phyloP scores from a whole-genome alignment of 2,888 invertebrate genomes.

The Drosophila demipolita region DNA sequence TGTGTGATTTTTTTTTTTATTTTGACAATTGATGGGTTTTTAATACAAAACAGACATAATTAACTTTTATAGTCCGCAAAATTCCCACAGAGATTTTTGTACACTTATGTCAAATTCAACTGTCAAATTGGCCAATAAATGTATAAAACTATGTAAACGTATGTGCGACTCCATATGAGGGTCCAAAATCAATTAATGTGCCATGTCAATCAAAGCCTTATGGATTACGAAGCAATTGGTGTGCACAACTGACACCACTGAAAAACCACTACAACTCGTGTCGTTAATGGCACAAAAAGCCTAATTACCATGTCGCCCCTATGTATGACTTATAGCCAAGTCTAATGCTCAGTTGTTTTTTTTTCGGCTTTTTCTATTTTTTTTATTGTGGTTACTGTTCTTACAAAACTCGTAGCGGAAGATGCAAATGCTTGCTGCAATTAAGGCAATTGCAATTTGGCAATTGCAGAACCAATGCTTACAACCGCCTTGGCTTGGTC shows the following conservation, averaged over 20 bases:
- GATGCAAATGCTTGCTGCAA: conserved; percentile 63
- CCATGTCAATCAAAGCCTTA: conserved; percentile 68
- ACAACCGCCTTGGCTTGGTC: conserved; percentile 42
- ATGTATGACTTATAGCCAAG: conserved; percentile 23
- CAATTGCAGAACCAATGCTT: conserved; percentile 69
- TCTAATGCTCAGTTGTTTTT: conserved; percentile 3
- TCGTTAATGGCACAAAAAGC: conserved; percentile 30
- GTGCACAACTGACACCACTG: conserved; percentile 22
- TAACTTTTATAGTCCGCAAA: conserved; percentile 53
- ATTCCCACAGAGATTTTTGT: conserved; percentile 63
- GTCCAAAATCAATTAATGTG: conserved; percentile 66
- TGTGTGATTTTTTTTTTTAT: conserved; percentile 28
- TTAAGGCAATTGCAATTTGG: conserved; percentile 64
- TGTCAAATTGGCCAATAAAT: conserved; percentile 47
- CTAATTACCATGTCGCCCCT: conserved; percentile 59
- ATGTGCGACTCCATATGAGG: conserved; percentile 47
- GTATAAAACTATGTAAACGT: neutral
- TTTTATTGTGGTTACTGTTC: conserved; percentile 49
- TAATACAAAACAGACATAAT: conserved; percentile 65
- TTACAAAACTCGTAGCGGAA: conserved; percentile 60
- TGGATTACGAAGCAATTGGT: conserved; percentile 49
- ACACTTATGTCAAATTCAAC: conserved; percentile 52
- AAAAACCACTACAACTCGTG: conserved; percentile 31
- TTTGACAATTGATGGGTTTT: conserved; percentile 69
- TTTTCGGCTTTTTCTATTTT: neutral